phyloP scores from a whole-genome alignment of 2,888 invertebrate genomes.

The Cryptocephalus moraei region DNA sequence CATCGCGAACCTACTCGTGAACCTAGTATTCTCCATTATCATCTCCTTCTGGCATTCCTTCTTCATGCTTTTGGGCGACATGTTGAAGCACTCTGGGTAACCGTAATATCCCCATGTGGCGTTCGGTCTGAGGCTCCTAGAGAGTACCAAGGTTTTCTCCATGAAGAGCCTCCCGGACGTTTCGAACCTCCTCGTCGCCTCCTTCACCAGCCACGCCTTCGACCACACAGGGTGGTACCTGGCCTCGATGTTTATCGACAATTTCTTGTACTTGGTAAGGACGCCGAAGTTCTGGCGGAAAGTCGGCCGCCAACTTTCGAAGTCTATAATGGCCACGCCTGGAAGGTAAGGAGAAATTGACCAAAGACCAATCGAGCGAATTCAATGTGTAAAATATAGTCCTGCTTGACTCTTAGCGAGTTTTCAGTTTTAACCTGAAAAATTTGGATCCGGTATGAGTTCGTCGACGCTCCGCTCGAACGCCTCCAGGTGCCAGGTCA shows the following conservation, averaged over 20 bases:
- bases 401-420: too few relatives aligned
- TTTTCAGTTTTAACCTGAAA: conserved; percentile 40
- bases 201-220: conserved; percentile 41
- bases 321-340: conserved; percentile 70
- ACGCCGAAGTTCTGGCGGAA: conserved; percentile 65
- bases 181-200: conserved; percentile 55
- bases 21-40: conserved; percentile 55
- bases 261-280: conserved; percentile 53
- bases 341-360: conserved; percentile 19
- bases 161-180: conserved; percentile 50
- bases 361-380: too few relatives aligned
- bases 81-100: conserved; percentile 75
- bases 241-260: conserved; percentile 53
- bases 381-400: too few relatives aligned
- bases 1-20: not conserved
- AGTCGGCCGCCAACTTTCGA: conserved; percentile 74
- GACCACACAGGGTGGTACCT: conserved; percentile 56
- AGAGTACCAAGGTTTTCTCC: conserved; percentile 53
- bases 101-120: conserved; percentile 78
- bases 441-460: conserved; percentile 50
- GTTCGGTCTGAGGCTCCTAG: conserved; percentile 51
- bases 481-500: conserved; percentile 50
- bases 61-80: conserved; percentile 41
- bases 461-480: conserved; percentile 47
- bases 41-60: conserved; percentile 47